phyloP scores from a whole-genome alignment of 2,797 vertebrate species.

The Anguilla marmorata region DNA sequence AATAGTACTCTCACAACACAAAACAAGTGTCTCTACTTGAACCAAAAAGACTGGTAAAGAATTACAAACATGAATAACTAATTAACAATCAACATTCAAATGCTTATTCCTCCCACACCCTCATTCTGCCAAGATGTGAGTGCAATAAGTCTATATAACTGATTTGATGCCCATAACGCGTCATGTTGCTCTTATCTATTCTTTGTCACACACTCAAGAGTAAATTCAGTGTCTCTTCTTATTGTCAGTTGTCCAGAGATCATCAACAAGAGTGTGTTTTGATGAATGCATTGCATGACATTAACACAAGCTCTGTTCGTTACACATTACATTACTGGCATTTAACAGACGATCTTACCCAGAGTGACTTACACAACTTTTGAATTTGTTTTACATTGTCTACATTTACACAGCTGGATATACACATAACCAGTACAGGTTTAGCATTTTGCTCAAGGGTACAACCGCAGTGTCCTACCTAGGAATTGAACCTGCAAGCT shows the following conservation, averaged over 20 bases:
- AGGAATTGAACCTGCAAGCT: neutral
- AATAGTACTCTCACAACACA: neutral
- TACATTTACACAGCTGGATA: neutral
- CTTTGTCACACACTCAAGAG: neutral
- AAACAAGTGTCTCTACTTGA: neutral
- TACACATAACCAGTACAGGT: neutral
- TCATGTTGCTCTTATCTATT: neutral
- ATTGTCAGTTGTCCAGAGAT: neutral
- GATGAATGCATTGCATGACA: too few relatives aligned
- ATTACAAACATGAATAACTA: neutral
- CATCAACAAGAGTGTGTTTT: neutral
- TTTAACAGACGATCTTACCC: neutral
- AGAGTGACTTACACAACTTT: neutral
- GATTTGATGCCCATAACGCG: neutral
- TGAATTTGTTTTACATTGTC: neutral
- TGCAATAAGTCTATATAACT: neutral
- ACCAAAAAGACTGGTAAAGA: neutral
- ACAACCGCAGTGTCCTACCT: neutral
- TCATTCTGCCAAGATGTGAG: too few relatives aligned
- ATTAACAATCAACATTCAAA: too few relatives aligned
- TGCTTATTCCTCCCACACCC: too few relatives aligned
- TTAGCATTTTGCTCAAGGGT: neutral
- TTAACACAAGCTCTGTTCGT: neutral
- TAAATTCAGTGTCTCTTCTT: neutral
- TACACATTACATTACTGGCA: neutral